These are phyloP conservation scores for Stylophora pistillata DNA, from an alignment of 64 coral and sea anemone species.

Conservation along the genomic window DNA sequence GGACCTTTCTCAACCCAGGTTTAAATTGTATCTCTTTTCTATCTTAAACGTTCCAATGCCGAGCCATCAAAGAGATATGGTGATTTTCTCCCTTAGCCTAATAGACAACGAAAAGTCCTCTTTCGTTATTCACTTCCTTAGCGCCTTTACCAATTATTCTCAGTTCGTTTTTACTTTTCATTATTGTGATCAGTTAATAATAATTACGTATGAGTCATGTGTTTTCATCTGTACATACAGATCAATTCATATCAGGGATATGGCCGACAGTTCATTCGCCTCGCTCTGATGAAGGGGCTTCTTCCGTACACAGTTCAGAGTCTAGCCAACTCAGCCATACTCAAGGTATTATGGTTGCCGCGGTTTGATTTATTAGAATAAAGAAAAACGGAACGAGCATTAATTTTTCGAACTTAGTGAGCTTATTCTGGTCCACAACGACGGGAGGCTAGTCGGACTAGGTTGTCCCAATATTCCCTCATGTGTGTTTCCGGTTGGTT, in stretches of 20 bases:
- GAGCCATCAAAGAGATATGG: too few relatives aligned
- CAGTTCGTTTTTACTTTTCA: not conserved
- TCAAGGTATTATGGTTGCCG: slow-evolving; percentile 44
- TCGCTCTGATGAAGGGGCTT: slow-evolving; percentile 76
- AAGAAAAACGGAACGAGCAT: too few relatives aligned
- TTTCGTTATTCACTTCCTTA: not conserved
- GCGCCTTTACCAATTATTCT: not conserved
- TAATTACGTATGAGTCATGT: too few relatives aligned
- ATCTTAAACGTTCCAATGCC: too few relatives aligned
- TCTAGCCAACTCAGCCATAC: slow-evolving; percentile 51
- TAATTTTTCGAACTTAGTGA: too few relatives aligned
- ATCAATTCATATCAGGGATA: slow-evolving; percentile 49
- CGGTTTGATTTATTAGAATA: not conserved
- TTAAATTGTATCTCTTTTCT: not conserved
- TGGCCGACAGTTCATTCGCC: slow-evolving; percentile 82
- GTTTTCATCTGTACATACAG: slow-evolving; percentile 10
- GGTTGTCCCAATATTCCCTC: too few relatives aligned
- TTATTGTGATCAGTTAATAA: too few relatives aligned
- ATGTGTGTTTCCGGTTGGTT: not conserved
- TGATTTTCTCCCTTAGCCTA: too few relatives aligned
- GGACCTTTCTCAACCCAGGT: not conserved
- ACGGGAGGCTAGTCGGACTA: too few relatives aligned
- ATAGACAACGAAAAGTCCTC: too few relatives aligned
- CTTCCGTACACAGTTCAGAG: slow-evolving; percentile 65
- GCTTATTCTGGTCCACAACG: too few relatives aligned